Conservation (phyloP, 2,888 invertebrate genomes). For the Copidosoma aretas region DNA sequence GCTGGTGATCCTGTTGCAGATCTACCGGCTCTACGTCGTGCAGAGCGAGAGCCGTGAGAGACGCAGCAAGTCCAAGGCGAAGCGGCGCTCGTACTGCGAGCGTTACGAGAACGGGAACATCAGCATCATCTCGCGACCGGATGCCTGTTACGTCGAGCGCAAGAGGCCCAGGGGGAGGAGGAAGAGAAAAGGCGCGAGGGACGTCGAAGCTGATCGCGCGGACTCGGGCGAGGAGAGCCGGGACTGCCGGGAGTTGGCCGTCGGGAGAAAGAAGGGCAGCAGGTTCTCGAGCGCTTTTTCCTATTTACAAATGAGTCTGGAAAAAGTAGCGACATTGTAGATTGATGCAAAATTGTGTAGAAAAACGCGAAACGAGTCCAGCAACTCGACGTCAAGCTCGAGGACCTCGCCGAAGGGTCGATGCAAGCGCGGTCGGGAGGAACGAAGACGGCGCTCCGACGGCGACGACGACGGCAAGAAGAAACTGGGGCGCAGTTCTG, state of each 20-base stretch:
- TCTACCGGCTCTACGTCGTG: constrained; percentile 83
- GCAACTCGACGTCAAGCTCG: no score
- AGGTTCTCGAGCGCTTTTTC: no score
- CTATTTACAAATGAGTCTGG: no score
- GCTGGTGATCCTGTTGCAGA: constrained; percentile 84
- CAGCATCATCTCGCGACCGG: constrained; percentile 54
- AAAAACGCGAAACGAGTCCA: no score
- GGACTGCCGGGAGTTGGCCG: no score
- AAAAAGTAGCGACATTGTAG: no score
- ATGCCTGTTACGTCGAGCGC: constrained; percentile 28
- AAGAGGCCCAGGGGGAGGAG: constrained; percentile 20
- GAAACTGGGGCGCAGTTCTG: no score
- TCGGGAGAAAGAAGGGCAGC: no score
- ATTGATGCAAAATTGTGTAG: no score
- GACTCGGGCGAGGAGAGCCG: constrained; percentile 41
- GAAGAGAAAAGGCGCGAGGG: constrained; percentile 31
- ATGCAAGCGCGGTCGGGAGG: constrained; percentile 47
- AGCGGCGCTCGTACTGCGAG: constrained; percentile 47
- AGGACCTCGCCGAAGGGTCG: constrained; percentile 43
- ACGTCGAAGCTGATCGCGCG: constrained; percentile 47
- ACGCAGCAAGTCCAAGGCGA: constrained; percentile 48
- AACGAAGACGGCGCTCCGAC: constrained; percentile 43
- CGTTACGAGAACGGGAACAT: constrained; percentile 50
- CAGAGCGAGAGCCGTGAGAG: constrained; percentile 70
- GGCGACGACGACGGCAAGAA: no score